Evolutionary conservation across 2,888 invertebrate genomes (phyloP), one percentile per base, ranked within the genome.

Genomic region (Galeruca laticollis): DNA sequence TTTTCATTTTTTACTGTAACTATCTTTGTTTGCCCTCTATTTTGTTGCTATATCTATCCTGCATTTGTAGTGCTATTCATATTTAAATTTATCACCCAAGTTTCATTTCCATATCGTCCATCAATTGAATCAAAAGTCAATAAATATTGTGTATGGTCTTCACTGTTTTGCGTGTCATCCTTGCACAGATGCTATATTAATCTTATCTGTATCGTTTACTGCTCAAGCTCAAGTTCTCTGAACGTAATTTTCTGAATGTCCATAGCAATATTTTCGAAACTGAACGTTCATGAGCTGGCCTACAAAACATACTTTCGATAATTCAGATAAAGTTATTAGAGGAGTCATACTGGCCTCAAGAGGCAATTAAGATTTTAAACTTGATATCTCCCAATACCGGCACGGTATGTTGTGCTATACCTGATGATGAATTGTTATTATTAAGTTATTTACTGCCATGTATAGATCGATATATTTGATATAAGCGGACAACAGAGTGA

Each of bases 301-400:
- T 60, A 60, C 21, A 8, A 37, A n/a, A 54, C 40, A 40, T 33
- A 33, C 47, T 60, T 35, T 54, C 31, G 62, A 66, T 51, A 52
- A 26, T 33, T 37, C 33, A 60, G 71, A 71, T 71, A 68, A 51
- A 68, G 68, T 68, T 65, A 71, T 71, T 68, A 65, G 65, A 65
- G 62, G 20, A 68, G 60, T 65, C 60, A 60, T 65, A 68, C 52
- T 37, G 57, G 33, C 18, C 57, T 35, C 47, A 33, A 47, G 62
- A 71, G 35, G 65, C 71, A 61, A 68, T 71, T 71, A 68, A 71
- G 71, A 71, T 71, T 59, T 21, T 21, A 62, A 68, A 68, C 15
- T 54, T 35, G 68, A 71, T 71, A 68, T 54, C 33, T 67, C 35
- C 40, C 59, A 59, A 18, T 66, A 60, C 6, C 15, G n/a, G n/a